phyloP scores from a whole-genome alignment of 2,113 vertebrate genomes.

The Acanthisitta chloris region DNA sequence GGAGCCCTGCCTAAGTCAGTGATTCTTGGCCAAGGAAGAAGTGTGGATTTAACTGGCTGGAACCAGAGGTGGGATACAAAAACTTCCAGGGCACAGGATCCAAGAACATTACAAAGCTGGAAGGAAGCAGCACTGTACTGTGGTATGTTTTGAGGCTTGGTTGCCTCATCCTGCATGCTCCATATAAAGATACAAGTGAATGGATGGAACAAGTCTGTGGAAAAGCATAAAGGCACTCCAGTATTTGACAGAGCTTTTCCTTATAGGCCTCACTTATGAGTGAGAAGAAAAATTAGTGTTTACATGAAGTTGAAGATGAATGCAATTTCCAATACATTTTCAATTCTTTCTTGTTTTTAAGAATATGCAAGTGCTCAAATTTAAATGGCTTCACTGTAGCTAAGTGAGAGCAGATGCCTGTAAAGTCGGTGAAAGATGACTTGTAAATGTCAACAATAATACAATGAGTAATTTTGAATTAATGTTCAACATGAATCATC shows the following conservation, averaged over 20 bases:
- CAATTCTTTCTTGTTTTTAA: background rate
- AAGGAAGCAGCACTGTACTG: background rate
- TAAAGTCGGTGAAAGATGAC: background rate
- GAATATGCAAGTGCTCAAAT: background rate
- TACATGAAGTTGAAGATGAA: background rate
- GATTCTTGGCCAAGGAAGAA: background rate
- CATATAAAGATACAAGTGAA: background rate
- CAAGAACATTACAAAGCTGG: background rate
- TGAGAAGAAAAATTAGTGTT: background rate
- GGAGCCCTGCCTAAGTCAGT: background rate
- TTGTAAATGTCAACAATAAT: background rate
- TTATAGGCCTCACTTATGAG: background rate
- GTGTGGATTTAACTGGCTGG: background rate
- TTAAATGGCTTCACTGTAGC: background rate
- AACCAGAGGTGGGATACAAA: background rate
- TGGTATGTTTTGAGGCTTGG: background rate
- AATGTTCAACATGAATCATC: background rate
- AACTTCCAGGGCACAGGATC: background rate
- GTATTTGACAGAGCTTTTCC: background rate
- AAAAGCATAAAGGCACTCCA: background rate
- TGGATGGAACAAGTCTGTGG: background rate
- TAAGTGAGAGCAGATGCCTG: background rate
- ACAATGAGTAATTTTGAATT: background rate
- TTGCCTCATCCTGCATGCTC: background rate
- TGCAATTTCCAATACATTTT: background rate